Evolutionary conservation across 2,888 invertebrate species (phyloP), one percentile per base, ranked within the genome.

Genomic region (Thalpophila matura): DNA sequence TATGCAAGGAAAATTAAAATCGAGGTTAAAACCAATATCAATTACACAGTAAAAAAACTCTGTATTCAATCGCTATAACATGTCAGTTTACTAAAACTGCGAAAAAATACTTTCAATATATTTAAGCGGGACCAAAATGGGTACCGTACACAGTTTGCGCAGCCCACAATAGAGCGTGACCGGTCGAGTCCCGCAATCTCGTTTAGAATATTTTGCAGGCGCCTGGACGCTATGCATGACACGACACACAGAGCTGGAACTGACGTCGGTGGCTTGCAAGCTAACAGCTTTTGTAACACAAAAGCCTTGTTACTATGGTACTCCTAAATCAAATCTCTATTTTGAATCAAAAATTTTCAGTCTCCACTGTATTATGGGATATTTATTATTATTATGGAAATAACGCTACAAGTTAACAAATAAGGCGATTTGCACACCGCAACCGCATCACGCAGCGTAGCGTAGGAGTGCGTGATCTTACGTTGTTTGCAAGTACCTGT

Each of bases 121-220:
- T 57, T 50, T 31, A 26, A 60, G 12, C 2, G 18, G 22, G 18
- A 26, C 31, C 53, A n/a, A n/a, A n/a, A n/a, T n/a, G n/a, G n/a
- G n/a, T n/a, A 42, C 33, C n/a, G 63, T 22, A 38, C 40, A 38
- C 18, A 35, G 35, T 60, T 55, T 46, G 40, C 37, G 35, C 26
- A 18, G 3, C 12, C 42, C 43, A 71, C 66, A 71, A 72, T 57
- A 12, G 31, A 71, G 16, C 49, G 60, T 31, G 43, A 70, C 76
- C 55, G 22, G 33, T n/a, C 46, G 14, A 62, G 63, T 70, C 61
- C 75, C 38, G 35, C 56, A 71, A 65, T 65, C 60, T 71, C 43
- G 66, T 68, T 65, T 40, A 72, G 56, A 72, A 71, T 71, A 71
- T 71, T 71, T 60, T 56, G 42, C 42, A 35, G 55, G 26, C 33